Evolutionary conservation across 2,797 vertebrate species (phyloP), one percentile per base, ranked within the genome.

Genomic region (Macroramphosus scolopax): DNA sequence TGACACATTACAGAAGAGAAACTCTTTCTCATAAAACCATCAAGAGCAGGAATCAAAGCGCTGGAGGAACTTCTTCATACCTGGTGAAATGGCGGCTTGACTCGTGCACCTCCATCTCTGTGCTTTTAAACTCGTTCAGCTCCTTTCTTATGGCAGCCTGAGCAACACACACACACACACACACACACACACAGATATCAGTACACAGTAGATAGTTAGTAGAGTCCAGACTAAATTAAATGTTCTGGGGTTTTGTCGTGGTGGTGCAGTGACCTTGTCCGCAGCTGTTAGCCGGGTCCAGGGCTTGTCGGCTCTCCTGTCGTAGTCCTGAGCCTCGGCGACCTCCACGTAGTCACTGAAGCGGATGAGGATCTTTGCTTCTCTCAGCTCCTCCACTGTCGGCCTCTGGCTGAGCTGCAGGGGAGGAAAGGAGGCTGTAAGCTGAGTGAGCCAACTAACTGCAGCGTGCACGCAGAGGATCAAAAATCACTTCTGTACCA

Each of bases 21-120:
- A n/a, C n/a, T n/a, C n/a, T n/a, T n/a, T n/a, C n/a, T n/a, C n/a
- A n/a, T n/a, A n/a, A n/a, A n/a, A n/a, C n/a, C n/a, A n/a, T n/a
- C n/a, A n/a, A n/a, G n/a, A n/a, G n/a, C n/a, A n/a, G n/a, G n/a
- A n/a, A n/a, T n/a, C n/a, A n/a, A n/a, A 3, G 6, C 15, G 2
- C 2, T 9, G 24, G 3, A 4, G 3, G 28, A 7, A 8, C 9
- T 39, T 5, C n/a, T 30, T 29, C 32, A 25, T 47, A 89, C 97
- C 97, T 95, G 91, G 97, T 99, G 89, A 98, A 88, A 87, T 99
- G 97, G 63, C 94, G 93, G 69, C 97, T 99, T 36, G 95, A 92
- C 88, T 99, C 97, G 17, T 99, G 97, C 72, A 99, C 97, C 83
- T 99, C 96, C 97, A 99, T 99, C 86, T 99, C 96, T 85, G 93